phyloP scores from a whole-genome alignment of 1,140 invertebrate species.

The Hydropsyche tenuis region DNA sequence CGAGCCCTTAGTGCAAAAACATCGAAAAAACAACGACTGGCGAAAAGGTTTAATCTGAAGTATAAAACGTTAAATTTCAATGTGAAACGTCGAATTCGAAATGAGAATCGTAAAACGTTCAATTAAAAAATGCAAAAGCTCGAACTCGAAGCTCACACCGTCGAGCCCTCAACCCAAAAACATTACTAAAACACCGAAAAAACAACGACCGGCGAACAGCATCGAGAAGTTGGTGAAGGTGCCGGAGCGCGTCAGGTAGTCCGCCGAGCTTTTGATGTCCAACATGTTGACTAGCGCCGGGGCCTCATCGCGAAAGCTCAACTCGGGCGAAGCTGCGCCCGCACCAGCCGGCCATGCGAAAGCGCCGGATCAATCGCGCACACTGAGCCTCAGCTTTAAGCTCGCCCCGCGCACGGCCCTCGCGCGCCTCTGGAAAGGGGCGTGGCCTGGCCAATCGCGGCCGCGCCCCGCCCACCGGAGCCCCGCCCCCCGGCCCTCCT shows the following conservation, averaged over 20 bases:
- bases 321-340: not conserved
- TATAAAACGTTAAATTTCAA: too few relatives aligned
- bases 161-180: too few relatives aligned
- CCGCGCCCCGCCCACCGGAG: constrained; percentile 11
- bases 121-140: too few relatives aligned
- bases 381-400: constrained; percentile 19
- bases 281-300: constrained; percentile 61
- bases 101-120: too few relatives aligned
- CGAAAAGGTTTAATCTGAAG: too few relatives aligned
- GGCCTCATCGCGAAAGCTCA: constrained; percentile 18
- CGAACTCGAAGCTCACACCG: too few relatives aligned
- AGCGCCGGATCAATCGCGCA: not conserved
- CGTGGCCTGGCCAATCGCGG: constrained; percentile 9
- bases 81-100: too few relatives aligned
- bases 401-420: not conserved
- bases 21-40: constrained; percentile 62
- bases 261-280: constrained; percentile 73
- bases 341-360: not conserved
- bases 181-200: too few relatives aligned
- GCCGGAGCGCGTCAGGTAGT: constrained; percentile 73
- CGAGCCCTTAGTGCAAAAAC: too few relatives aligned
- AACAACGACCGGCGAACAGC: constrained; percentile 71
- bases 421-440: constrained; percentile 38
- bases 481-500: constrained; percentile 24
- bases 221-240: constrained; percentile 77